Evolutionary conservation across 2,888 invertebrate genomes (phyloP).

Genomic region (Catocala nupta): DNA sequence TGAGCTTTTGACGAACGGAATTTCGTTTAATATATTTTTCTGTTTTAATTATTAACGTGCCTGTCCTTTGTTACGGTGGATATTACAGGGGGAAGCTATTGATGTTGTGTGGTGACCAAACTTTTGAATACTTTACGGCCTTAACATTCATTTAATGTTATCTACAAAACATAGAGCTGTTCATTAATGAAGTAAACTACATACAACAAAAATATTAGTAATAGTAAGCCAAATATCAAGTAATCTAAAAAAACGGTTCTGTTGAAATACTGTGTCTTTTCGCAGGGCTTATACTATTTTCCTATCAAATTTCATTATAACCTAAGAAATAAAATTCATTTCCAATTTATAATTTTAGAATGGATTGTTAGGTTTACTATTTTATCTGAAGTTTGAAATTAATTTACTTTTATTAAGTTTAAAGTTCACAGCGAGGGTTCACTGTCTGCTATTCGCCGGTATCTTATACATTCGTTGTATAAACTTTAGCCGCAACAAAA

Average conservation of each 20-base stretch:
- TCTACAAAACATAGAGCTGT: no score
- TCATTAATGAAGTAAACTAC: no score
- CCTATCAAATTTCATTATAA: no score
- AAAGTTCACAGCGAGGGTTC: conserved; percentile 47
- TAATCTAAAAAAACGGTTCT: no score
- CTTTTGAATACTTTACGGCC: background rate
- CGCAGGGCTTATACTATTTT: no score
- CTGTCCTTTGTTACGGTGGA: background rate
- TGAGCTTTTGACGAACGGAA: conserved; percentile 10
- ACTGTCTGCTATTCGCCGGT: conserved; percentile 32
- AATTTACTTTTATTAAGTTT: conserved; percentile 35
- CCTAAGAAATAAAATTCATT: conserved; percentile 10
- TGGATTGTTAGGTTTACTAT: conserved; percentile 10
- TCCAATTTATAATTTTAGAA: background rate
- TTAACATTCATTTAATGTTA: no score
- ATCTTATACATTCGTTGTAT: conserved; percentile 7
- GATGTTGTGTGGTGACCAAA: background rate
- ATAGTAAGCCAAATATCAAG: no score
- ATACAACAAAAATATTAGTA: no score
- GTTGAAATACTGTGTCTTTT: no score
- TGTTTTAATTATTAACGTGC: background rate
- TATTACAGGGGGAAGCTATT: background rate
- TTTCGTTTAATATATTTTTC: conserved; percentile 4
- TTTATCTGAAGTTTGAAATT: conserved; percentile 42
- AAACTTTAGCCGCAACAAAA: conserved; percentile 4